Conservation (phyloP, 2,113 vertebrate species). For the Oryzias melastigma region DNA sequence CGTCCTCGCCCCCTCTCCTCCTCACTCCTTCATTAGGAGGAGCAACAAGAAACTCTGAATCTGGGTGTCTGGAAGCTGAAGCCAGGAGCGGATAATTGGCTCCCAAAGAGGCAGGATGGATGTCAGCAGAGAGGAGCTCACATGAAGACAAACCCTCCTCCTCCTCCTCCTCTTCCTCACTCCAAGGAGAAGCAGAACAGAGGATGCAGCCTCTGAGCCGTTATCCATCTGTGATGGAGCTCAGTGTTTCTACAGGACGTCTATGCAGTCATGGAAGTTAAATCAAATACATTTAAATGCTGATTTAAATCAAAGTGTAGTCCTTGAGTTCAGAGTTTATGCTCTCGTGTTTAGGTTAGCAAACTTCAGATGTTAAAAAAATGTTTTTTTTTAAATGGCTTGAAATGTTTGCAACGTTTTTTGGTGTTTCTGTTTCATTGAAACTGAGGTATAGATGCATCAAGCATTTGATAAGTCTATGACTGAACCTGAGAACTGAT, state of each 20-base stretch:
- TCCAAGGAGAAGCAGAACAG: conserved; percentile 5
- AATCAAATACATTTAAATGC: too few relatives aligned
- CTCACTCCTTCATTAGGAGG: conserved; percentile 48
- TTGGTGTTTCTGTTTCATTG: too few relatives aligned
- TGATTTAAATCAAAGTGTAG: too few relatives aligned
- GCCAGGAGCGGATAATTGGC: conserved; percentile 55
- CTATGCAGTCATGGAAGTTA: too few relatives aligned
- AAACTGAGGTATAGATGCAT: too few relatives aligned
- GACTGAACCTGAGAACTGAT: too few relatives aligned
- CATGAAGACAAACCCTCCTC: conserved; percentile 6
- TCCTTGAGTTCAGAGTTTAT: too few relatives aligned
- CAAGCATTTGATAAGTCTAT: too few relatives aligned
- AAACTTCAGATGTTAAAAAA: too few relatives aligned
- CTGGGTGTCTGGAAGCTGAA: conserved; percentile 39
- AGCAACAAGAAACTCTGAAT: conserved; percentile 18
- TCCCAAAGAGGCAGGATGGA: conserved; percentile 46
- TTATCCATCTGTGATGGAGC: not conserved
- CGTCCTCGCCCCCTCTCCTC: not conserved
- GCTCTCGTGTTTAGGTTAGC: too few relatives aligned
- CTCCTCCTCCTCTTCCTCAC: not conserved
- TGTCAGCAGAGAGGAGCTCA: conserved; percentile 34
- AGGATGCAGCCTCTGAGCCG: conserved; percentile 5
- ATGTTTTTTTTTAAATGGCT: too few relatives aligned
- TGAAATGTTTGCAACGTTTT: too few relatives aligned
- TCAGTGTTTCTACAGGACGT: not conserved